phyloP scores from a whole-genome alignment of 2,113 vertebrate species.

The Vulpes vulpes region DNA sequence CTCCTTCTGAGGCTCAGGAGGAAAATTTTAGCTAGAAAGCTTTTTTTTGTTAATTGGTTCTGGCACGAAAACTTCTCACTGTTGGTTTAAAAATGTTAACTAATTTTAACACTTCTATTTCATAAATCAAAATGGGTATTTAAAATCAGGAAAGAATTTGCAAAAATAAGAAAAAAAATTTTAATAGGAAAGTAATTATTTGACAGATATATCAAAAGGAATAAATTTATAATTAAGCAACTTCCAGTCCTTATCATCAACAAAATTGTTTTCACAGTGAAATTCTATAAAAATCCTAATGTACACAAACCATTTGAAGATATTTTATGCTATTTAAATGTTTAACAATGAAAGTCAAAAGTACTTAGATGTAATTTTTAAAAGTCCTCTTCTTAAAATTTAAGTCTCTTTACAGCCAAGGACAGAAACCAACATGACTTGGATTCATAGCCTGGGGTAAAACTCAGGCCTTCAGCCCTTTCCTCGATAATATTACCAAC shows the following conservation, averaged over 20 bases:
- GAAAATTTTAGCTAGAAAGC: slow-evolving; percentile 9
- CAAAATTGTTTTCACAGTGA: neutral
- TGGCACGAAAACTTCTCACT: neutral
- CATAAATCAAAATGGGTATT: neutral
- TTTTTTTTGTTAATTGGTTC: neutral
- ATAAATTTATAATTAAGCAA: slow-evolving; percentile 28
- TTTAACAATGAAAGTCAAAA: slow-evolving; percentile 20
- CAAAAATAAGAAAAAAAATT: no score
- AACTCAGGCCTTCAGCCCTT: neutral
- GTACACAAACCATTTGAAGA: neutral
- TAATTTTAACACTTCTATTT: slow-evolving; percentile 42
- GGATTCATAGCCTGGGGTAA: neutral
- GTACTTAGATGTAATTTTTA: neutral
- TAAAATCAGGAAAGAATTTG: neutral
- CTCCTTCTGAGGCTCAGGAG: neutral
- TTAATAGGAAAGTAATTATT: neutral
- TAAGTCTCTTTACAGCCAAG: neutral
- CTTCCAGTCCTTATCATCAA: neutral
- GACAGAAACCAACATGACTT: neutral
- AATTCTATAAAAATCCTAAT: slow-evolving; percentile 28
- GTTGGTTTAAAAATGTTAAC: slow-evolving; percentile 14
- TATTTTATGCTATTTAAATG: neutral
- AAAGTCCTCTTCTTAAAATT: neutral
- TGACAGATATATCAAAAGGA: slow-evolving; percentile 14
- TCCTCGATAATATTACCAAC: slow-evolving; percentile 84